phyloP scores from a whole-genome alignment of 1,140 invertebrate species.

The Euura lappo region DNA sequence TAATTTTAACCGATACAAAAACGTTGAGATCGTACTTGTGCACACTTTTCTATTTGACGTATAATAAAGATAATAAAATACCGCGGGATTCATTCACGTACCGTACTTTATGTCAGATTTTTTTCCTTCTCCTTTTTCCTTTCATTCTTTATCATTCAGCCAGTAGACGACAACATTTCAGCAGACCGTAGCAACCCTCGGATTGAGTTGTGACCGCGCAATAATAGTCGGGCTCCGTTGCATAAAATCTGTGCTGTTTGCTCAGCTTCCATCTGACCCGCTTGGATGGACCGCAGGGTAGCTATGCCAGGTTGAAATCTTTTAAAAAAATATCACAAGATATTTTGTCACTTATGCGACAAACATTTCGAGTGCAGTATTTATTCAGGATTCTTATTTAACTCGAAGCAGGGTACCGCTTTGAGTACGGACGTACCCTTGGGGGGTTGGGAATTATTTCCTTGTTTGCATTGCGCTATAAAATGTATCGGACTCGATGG shows the following conservation, averaged over 20 bases:
- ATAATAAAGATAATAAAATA: no score
- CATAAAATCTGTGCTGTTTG: slow-evolving; percentile 4
- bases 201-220: no score
- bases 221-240: not conserved
- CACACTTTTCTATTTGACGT: not conserved
- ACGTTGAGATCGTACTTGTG: not conserved
- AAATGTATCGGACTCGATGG: slow-evolving; percentile 5
- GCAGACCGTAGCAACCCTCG: not conserved
- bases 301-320: not conserved
- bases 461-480: not conserved
- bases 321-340: not conserved
- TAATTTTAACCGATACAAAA: not conserved
- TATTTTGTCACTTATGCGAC: not conserved
- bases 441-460: not conserved
- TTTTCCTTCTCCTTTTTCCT: not conserved
- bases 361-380: not conserved
- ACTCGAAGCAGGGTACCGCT: not conserved
- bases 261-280: not conserved
- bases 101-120: no score
- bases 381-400: slow-evolving; percentile 5
- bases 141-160: not conserved
- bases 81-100: no score
- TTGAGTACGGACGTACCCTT: not conserved
- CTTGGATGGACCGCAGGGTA: not conserved
- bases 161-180: not conserved